Conservation (phyloP, 2,113 vertebrate species). For the Nymphicus hollandicus region DNA sequence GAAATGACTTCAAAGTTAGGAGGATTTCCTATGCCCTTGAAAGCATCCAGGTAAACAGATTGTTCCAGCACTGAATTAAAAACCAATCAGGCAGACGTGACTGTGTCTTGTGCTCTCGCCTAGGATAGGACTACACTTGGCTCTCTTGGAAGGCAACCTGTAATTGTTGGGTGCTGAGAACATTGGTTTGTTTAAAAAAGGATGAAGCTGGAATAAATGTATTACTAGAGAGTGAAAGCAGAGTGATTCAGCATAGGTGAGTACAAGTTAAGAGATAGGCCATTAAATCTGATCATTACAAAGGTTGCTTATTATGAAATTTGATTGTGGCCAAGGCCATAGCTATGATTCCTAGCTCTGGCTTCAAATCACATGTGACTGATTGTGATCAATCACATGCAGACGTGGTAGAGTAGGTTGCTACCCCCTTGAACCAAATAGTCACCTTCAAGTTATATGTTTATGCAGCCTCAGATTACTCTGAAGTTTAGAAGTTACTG, state of each 20-base stretch:
- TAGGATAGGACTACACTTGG: not conserved
- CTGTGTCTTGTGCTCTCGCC: not conserved
- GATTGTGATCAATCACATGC: not conserved
- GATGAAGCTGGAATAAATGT: not conserved
- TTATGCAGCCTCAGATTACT: not conserved
- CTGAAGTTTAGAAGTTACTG: not conserved
- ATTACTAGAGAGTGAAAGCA: not conserved
- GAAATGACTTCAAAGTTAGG: not conserved
- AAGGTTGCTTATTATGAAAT: not conserved
- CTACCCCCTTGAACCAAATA: not conserved
- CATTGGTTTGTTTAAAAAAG: not conserved
- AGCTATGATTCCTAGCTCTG: not conserved
- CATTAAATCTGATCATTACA: not conserved
- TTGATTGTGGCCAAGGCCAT: not conserved
- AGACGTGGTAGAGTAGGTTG: not conserved
- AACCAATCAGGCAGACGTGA: not conserved
- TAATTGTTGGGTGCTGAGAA: not conserved
- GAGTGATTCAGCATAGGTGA: not conserved
- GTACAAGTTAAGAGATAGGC: not conserved
- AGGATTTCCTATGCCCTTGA: not conserved
- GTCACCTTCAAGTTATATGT: not conserved
- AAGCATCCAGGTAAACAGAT: not conserved
- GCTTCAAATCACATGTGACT: not conserved
- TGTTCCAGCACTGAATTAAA: constrained; percentile 29
- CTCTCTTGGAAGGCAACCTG: not conserved